Conservation (phyloP, 1,140 invertebrate species). For the Delia radicum region DNA sequence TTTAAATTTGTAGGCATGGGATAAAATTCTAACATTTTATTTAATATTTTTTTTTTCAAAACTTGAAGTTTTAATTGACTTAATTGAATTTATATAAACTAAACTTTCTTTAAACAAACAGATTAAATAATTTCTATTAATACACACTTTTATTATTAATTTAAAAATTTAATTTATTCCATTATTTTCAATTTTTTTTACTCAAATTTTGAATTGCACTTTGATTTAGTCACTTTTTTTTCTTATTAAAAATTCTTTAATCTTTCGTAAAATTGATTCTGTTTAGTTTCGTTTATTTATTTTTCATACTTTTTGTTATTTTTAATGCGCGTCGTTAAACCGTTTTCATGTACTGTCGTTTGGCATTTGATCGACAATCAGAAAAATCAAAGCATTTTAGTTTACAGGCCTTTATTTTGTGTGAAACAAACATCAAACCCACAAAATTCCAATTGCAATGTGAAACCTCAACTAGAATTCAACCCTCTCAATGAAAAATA, state of each 20-base stretch:
- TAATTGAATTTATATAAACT: not conserved
- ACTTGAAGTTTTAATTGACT: slow-evolving; percentile 16
- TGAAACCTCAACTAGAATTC: slow-evolving; percentile 15
- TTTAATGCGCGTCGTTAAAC: not conserved
- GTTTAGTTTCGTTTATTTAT: not conserved
- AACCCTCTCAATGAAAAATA: slow-evolving; percentile 3
- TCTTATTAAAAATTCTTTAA: not conserved
- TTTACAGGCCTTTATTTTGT: not conserved
- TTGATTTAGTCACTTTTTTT: not conserved
- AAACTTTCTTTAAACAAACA: not conserved
- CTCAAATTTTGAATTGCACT: not conserved
- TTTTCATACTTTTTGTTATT: not conserved
- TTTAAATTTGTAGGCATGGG: slow-evolving; percentile 55
- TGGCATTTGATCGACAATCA: slow-evolving; percentile 11
- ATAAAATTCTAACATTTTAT: slow-evolving; percentile 53
- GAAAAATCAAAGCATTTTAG: slow-evolving; percentile 16
- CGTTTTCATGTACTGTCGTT: slow-evolving; percentile 4
- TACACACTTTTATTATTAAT: not conserved
- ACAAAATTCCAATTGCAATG: slow-evolving; percentile 15
- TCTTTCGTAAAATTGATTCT: not conserved
- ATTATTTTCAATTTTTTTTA: not conserved
- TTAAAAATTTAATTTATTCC: not conserved
- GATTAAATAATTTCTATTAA: not conserved
- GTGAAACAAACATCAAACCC: not conserved
- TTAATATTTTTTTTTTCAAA: not conserved